Percentiles rank a stretch among this genome's conserved stretches.
Conservation (phyloP, 1,140 invertebrate genomes). For the Tachypleus tridentatus region DNA sequence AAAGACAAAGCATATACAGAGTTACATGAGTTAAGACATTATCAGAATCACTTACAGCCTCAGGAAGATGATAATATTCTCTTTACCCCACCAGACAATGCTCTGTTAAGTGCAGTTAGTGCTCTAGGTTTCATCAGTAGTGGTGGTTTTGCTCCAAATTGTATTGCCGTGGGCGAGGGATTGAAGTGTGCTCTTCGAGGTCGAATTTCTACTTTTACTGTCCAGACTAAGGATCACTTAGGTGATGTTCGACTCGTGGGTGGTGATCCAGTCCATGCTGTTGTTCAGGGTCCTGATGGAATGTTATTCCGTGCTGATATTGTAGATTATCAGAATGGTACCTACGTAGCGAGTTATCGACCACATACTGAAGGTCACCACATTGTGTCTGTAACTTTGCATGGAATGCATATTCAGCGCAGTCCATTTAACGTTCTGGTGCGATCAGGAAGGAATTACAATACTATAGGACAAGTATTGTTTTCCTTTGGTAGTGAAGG, state of each 20-base stretch:
- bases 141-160: slow-evolving; percentile 46
- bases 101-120: slow-evolving; percentile 37
- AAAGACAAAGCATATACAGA: slow-evolving; percentile 56
- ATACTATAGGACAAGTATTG: slow-evolving; percentile 37
- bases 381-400: slow-evolving; percentile 35
- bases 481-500: slow-evolving; percentile 57
- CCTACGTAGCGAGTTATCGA: slow-evolving; percentile 39
- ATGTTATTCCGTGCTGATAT: slow-evolving; percentile 34
- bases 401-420: slow-evolving; percentile 47
- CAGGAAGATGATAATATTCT: slow-evolving; percentile 44
- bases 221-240: slow-evolving; percentile 41
- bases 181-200: slow-evolving; percentile 35
- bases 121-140: slow-evolving; percentile 40
- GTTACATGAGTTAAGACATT: slow-evolving; percentile 51
- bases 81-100: slow-evolving; percentile 42
- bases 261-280: slow-evolving; percentile 49
- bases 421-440: slow-evolving; percentile 49
- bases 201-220: slow-evolving; percentile 34
- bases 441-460: slow-evolving; percentile 37
- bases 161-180: slow-evolving; percentile 39
- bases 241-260: slow-evolving; percentile 44
- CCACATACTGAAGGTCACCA: slow-evolving; percentile 40
- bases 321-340: slow-evolving; percentile 38
- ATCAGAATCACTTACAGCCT: slow-evolving; percentile 35
- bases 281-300: slow-evolving; percentile 47